phyloP scores from a whole-genome alignment of 2,888 invertebrate species.

The Zygogramma bicolorata region DNA sequence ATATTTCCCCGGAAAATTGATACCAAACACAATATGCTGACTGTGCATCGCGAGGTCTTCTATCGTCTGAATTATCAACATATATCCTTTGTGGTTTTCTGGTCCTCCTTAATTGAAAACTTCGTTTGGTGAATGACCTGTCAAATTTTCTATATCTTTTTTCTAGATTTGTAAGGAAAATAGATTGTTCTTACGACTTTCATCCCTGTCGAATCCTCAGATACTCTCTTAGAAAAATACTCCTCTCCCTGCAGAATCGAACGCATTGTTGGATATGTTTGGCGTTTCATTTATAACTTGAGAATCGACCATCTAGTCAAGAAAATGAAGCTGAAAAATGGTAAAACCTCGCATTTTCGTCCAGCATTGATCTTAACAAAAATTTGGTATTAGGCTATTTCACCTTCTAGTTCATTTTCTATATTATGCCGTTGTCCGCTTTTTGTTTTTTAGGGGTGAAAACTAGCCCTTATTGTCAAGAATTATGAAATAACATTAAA shows the following conservation, averaged over 20 bases:
- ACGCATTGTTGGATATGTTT: background rate
- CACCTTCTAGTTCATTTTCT: too few relatives aligned
- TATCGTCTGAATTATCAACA: background rate
- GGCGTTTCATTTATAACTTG: background rate
- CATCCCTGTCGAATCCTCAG: background rate
- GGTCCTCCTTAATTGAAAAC: too few relatives aligned
- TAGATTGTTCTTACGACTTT: background rate
- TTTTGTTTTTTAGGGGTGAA: too few relatives aligned
- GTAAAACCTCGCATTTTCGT: too few relatives aligned
- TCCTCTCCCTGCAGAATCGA: background rate
- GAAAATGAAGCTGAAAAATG: too few relatives aligned
- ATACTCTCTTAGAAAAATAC: background rate
- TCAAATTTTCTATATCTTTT: background rate
- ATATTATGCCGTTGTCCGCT: too few relatives aligned
- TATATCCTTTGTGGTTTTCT: background rate
- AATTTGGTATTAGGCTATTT: too few relatives aligned
- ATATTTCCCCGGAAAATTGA: background rate
- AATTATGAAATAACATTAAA: too few relatives aligned
- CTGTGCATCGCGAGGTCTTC: background rate
- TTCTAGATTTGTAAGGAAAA: background rate
- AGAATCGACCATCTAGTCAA: too few relatives aligned
- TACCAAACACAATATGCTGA: background rate
- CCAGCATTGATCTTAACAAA: too few relatives aligned
- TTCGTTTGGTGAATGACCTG: background rate
- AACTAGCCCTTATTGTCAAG: too few relatives aligned